Evolutionary conservation across 1,140 invertebrate genomes (phyloP).

Genomic region (Eciton burchellii): DNA sequence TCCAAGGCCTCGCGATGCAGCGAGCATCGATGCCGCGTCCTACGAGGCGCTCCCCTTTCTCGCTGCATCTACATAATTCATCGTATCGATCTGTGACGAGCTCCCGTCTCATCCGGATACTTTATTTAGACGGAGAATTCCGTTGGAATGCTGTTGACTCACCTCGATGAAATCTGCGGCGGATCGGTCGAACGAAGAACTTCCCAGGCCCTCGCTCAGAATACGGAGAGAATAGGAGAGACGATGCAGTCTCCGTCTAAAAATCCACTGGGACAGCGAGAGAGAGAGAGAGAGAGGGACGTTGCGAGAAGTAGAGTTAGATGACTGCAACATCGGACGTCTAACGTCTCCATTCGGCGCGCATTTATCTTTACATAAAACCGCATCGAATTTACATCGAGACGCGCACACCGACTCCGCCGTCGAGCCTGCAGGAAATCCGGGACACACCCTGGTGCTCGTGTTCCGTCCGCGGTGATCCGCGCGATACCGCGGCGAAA

Average conservation of each 20-base stretch:
- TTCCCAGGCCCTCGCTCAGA: too few species aligned
- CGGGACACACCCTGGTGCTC: not conserved
- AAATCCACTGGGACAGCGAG: too few species aligned
- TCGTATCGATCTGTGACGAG: slow-evolving; percentile 23
- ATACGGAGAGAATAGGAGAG: too few species aligned
- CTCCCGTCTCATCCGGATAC: slow-evolving; percentile 10
- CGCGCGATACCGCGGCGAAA: slow-evolving; percentile 18
- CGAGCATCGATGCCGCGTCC: slow-evolving; percentile 39
- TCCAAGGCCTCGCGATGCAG: slow-evolving; percentile 40
- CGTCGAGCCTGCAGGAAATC: not conserved
- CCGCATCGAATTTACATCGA: not conserved
- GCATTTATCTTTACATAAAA: not conserved
- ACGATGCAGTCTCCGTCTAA: too few species aligned
- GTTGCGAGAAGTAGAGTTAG: too few species aligned
- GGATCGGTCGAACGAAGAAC: too few species aligned
- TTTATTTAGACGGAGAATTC: slow-evolving; percentile 45
- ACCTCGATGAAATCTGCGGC: not conserved
- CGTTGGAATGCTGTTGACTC: not conserved
- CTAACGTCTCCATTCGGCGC: too few species aligned
- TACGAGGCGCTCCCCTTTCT: slow-evolving; percentile 41
- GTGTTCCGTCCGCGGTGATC: slow-evolving; percentile 7
- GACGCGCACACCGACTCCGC: not conserved
- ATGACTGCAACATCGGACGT: too few species aligned
- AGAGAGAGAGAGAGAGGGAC: too few species aligned
- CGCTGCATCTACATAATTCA: slow-evolving; percentile 57